A percentile compares a stretch with the other conserved stretches of the same genome.
Conservation (phyloP, 2,113 vertebrate species). For the Hypanus sabinus region DNA sequence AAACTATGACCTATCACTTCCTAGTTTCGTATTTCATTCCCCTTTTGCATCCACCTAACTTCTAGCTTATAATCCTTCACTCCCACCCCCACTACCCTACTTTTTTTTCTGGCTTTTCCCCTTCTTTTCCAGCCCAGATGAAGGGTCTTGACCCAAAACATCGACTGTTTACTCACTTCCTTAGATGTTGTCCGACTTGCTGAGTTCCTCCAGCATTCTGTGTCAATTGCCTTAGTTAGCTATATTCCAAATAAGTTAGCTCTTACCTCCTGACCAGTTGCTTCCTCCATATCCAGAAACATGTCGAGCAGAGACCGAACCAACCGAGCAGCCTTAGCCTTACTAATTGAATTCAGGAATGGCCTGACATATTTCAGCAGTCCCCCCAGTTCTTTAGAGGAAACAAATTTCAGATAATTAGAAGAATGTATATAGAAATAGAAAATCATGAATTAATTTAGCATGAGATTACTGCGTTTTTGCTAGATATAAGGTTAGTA, state of each 20-base stretch:
- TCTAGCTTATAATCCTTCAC: too few species aligned
- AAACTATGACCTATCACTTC: background rate
- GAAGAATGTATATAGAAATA: background rate
- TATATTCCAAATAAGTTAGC: background rate
- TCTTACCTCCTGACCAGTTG: constrained; percentile 91
- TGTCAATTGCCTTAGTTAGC: background rate
- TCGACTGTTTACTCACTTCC: too few species aligned
- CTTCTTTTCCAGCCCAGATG: too few species aligned
- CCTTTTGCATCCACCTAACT: too few species aligned
- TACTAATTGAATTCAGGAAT: constrained; percentile 92
- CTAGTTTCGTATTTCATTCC: too few species aligned
- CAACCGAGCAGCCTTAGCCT: constrained; percentile 85
- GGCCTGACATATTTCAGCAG: constrained; percentile 94
- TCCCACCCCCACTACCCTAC: too few species aligned
- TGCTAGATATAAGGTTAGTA: too few species aligned
- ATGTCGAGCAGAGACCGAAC: constrained; percentile 91
- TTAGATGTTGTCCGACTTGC: too few species aligned
- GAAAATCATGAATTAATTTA: background rate
- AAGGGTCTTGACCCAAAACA: too few species aligned
- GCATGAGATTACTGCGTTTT: background rate
- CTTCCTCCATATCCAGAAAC: constrained; percentile 97
- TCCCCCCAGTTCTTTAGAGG: constrained; percentile 78
- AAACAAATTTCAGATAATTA: background rate
- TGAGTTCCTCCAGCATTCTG: too few species aligned
- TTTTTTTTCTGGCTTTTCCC: too few species aligned